These are phyloP conservation scores for Chrysolina haemoptera DNA, from an alignment of 2,888 invertebrate genomes.

Conservation along the genomic window DNA sequence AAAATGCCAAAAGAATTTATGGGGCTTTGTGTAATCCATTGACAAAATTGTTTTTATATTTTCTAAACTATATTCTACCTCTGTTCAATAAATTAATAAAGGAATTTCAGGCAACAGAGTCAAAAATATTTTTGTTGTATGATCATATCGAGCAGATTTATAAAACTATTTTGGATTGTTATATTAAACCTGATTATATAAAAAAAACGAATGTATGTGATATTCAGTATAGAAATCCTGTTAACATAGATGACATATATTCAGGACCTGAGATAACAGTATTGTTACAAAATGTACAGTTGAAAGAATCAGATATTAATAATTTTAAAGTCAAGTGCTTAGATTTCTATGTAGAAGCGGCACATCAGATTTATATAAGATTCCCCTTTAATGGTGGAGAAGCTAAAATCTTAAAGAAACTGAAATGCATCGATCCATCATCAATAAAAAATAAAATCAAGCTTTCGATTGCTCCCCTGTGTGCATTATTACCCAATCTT, in stretches of 20 bases:
- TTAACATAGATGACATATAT: not conserved
- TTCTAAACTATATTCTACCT: not conserved
- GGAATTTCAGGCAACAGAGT: not conserved
- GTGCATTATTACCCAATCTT: not conserved
- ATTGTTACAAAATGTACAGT: not conserved
- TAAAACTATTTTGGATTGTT: not conserved
- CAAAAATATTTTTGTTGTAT: not conserved
- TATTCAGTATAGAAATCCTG: not conserved
- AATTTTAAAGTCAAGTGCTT: not conserved
- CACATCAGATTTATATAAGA: not conserved
- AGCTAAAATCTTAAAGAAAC: not conserved
- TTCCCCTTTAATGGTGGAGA: not conserved
- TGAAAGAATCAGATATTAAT: not conserved
- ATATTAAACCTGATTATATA: not conserved
- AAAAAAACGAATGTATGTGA: not conserved
- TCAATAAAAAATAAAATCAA: not conserved
- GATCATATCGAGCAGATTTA: not conserved
- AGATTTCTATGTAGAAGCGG: not conserved
- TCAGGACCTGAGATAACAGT: too few relatives aligned
- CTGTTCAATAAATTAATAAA: not conserved
- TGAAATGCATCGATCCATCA: not conserved
- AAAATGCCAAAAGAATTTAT: not conserved
- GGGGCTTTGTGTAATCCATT: not conserved
- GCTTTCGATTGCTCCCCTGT: not conserved
- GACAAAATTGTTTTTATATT: not conserved